Evolutionary conservation across 2,113 vertebrate species (phyloP).

Genomic region (Stictonetta naevosa): DNA sequence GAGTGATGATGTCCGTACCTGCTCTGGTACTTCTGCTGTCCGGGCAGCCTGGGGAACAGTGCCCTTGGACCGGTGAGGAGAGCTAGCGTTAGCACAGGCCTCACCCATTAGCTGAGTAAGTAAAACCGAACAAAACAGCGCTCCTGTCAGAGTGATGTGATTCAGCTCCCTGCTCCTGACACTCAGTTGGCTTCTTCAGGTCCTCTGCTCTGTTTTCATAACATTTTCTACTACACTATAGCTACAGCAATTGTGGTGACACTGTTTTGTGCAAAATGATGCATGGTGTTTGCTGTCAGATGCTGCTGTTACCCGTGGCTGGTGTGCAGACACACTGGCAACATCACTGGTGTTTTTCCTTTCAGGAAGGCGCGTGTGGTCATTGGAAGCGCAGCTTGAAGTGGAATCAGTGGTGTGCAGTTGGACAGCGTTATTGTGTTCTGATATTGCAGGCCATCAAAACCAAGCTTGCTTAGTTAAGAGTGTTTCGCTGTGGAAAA

Average conservation of each 20-base stretch:
- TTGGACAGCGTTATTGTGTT: neutral
- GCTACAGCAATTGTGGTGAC: neutral
- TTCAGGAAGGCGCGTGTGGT: neutral
- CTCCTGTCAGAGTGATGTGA: neutral
- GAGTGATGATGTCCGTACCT: neutral
- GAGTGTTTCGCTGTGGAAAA: neutral
- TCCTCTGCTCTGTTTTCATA: constrained; percentile 27
- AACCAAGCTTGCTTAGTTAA: neutral
- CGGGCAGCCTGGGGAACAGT: neutral
- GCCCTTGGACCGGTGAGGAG: neutral
- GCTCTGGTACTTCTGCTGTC: neutral
- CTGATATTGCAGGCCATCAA: neutral
- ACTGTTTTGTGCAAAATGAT: neutral
- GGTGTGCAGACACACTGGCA: neutral
- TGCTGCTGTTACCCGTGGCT: constrained; percentile 9
- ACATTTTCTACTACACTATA: neutral
- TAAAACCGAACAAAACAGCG: neutral
- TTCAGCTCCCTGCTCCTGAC: constrained; percentile 2
- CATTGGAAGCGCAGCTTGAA: neutral
- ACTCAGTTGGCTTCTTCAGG: neutral
- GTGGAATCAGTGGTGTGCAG: neutral
- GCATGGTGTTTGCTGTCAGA: neutral
- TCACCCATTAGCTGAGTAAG: neutral
- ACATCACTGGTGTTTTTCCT: neutral
- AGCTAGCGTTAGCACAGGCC: neutral